These are phyloP conservation scores for Scaptomyza polygonia DNA, from an alignment of 2,888 invertebrate species.

Conservation along the genomic window DNA sequence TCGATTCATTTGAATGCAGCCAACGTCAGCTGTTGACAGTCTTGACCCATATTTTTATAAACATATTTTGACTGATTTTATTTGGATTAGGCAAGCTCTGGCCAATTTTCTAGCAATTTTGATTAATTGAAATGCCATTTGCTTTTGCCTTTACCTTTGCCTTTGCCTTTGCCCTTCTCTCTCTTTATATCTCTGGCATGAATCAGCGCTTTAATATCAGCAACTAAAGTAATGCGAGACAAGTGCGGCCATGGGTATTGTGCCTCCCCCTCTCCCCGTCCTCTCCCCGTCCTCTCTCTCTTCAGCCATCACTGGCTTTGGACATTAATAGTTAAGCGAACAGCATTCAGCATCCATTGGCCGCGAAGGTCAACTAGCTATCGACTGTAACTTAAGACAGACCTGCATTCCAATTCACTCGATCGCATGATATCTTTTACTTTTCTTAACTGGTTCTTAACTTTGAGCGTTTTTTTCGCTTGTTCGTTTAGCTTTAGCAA, in stretches of 20 bases:
- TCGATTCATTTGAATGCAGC: slow-evolving; percentile 64
- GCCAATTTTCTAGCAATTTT: slow-evolving; percentile 59
- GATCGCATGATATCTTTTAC: slow-evolving; percentile 32
- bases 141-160: slow-evolving; percentile 2
- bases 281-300: not conserved
- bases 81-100: slow-evolving; percentile 60
- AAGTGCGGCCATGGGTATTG: slow-evolving; percentile 63
- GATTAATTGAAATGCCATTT: slow-evolving; percentile 61
- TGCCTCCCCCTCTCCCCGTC: slow-evolving; percentile 2
- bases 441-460: slow-evolving; percentile 40
- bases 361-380: slow-evolving; percentile 63
- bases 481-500: not conserved
- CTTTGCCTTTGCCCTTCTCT: slow-evolving; percentile 23
- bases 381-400: slow-evolving; percentile 38
- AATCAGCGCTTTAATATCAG: slow-evolving; percentile 55
- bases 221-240: slow-evolving; percentile 62
- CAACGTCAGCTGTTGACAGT: slow-evolving; percentile 39
- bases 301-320: slow-evolving; percentile 6
- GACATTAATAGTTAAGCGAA: slow-evolving; percentile 37
- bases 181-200: slow-evolving; percentile 34
- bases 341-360: slow-evolving; percentile 55
- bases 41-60: slow-evolving; percentile 61
- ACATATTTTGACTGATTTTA: slow-evolving; percentile 11
- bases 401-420: slow-evolving; percentile 36
- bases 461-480: not conserved